Evolutionary conservation across 2,113 vertebrate species (phyloP).

Genomic region (Pelobates fuscus): DNA sequence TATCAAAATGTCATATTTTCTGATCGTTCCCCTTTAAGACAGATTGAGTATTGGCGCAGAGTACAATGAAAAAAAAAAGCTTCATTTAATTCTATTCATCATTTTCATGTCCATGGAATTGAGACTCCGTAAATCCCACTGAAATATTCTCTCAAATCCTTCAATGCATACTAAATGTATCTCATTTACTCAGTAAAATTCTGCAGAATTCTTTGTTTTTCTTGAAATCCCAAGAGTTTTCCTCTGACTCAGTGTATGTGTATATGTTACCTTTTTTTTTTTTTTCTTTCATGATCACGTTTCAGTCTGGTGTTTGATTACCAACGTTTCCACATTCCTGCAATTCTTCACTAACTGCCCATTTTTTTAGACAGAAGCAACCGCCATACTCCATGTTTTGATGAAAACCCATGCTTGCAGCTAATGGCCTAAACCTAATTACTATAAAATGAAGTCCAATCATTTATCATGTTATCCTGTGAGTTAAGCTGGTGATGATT

Average conservation of each 20-base stretch:
- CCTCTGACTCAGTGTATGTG: not conserved
- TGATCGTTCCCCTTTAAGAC: too few species aligned
- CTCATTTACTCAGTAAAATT: not conserved
- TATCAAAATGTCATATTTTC: too few species aligned
- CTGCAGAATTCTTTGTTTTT: not conserved
- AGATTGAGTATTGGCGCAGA: too few species aligned
- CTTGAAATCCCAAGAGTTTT: not conserved
- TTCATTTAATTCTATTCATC: too few species aligned
- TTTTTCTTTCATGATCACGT: conserved; percentile 15
- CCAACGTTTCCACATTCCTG: conserved; percentile 37
- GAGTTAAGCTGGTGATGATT: too few species aligned
- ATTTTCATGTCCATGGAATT: too few species aligned
- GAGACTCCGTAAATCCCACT: too few species aligned
- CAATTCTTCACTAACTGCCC: conserved; percentile 20
- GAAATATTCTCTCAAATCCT: too few species aligned
- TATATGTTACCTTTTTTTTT: conserved; percentile 15
- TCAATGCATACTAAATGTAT: too few species aligned
- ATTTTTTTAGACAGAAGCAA: not conserved
- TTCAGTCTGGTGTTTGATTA: conserved; percentile 34
- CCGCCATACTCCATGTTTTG: not conserved
- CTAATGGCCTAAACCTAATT: not conserved
- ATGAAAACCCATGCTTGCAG: not conserved
- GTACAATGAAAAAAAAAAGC: too few species aligned
- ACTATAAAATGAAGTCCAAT: too few species aligned
- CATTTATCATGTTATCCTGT: too few species aligned